Evolutionary conservation across 2,113 vertebrate genomes (phyloP).

Genomic region (Takifugu flavidus): DNA sequence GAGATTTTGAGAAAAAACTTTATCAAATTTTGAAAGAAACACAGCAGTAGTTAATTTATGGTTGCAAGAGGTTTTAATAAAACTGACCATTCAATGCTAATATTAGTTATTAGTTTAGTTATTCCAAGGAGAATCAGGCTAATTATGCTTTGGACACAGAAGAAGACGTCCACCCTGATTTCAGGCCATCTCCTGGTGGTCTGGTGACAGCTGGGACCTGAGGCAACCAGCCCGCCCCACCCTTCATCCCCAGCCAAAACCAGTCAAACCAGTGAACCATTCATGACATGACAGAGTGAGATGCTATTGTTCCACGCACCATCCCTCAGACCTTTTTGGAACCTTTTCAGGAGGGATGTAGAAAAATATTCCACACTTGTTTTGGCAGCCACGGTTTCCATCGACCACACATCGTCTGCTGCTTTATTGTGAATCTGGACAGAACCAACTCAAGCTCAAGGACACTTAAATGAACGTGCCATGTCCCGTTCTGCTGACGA

Average conservation of each 20-base stretch:
- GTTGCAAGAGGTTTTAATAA: too few species aligned
- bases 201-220: conserved; percentile 38
- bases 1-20: too few species aligned
- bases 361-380: neutral
- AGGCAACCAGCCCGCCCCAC: conserved; percentile 4
- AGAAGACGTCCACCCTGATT: neutral
- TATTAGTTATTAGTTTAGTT: neutral
- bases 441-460: conserved; percentile 8
- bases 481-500: neutral
- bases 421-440: conserved; percentile 16
- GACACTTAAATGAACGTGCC: conserved; percentile 1
- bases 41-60: too few species aligned
- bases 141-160: neutral
- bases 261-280: conserved; percentile 3
- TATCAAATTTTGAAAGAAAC: too few species aligned
- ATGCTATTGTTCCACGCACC: neutral
- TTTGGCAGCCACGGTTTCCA: neutral
- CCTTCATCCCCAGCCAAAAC: neutral
- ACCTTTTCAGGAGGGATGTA: neutral
- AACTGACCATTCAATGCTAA: neutral
- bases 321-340: neutral
- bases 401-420: neutral
- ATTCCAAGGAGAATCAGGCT: neutral
- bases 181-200: neutral
- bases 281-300: conserved; percentile 9